Evolutionary conservation across 2,888 invertebrate genomes (phyloP).

Genomic region (Ditula angustiorana): DNA sequence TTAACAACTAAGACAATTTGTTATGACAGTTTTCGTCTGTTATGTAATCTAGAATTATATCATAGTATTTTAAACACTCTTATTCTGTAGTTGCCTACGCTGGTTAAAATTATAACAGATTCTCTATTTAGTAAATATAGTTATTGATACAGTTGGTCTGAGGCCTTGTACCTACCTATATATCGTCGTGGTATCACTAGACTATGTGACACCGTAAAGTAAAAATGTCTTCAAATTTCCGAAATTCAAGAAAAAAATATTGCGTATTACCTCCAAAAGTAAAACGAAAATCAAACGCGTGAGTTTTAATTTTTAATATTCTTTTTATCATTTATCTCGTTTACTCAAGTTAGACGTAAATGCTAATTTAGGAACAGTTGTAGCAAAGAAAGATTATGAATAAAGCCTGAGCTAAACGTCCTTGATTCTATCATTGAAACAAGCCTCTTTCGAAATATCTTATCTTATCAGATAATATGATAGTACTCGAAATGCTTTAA

Average conservation of each 20-base stretch:
- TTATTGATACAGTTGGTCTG: conserved; percentile 30
- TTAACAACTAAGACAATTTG: no score
- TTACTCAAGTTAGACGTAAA: neutral
- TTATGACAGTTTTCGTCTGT: no score
- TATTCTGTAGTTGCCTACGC: neutral
- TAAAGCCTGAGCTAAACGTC: conserved; percentile 23
- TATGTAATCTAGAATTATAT: no score
- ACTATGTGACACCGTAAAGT: conserved; percentile 9
- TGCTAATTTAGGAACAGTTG: conserved; percentile 25
- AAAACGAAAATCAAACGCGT: conserved; percentile 15
- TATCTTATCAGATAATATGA: conserved; percentile 36
- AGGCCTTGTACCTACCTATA: conserved; percentile 15
- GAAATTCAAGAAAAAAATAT: conserved; percentile 4
- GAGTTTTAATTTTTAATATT: conserved; percentile 2
- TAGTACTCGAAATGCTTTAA: conserved; percentile 36
- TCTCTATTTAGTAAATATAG: neutral
- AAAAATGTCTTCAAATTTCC: conserved; percentile 11
- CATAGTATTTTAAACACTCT: no score
- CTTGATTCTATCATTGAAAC: conserved; percentile 31
- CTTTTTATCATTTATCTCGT: neutral
- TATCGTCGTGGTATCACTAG: conserved; percentile 20
- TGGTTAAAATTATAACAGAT: neutral
- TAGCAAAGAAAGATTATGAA: conserved; percentile 26
- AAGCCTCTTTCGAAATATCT: conserved; percentile 33
- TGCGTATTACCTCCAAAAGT: neutral